phyloP scores from a whole-genome alignment of 2,113 vertebrate genomes.

The Ploceus nigricollis region DNA sequence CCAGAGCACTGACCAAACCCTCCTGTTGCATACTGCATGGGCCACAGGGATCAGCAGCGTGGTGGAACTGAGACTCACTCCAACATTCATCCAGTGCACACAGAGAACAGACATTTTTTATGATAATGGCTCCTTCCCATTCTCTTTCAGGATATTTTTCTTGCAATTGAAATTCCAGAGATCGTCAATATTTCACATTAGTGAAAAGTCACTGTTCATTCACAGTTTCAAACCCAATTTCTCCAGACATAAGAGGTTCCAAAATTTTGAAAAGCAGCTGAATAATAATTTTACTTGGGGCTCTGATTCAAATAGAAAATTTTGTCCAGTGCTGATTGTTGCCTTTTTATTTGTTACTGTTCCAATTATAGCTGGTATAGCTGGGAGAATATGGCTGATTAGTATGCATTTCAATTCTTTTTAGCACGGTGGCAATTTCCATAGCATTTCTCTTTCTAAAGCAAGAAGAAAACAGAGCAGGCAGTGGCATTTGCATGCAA shows the following conservation, averaged over 20 bases:
- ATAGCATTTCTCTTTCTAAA: slow-evolving; percentile 26
- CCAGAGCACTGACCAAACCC: neutral
- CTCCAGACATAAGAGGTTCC: neutral
- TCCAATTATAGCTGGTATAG: slow-evolving; percentile 1
- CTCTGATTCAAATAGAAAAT: neutral
- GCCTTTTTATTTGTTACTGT: neutral
- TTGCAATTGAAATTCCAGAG: neutral
- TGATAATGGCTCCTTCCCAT: neutral
- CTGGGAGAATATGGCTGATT: slow-evolving; percentile 9
- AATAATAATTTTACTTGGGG: neutral
- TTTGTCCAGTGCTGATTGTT: neutral
- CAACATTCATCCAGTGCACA: neutral
- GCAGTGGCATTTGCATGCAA: slow-evolving; percentile 12
- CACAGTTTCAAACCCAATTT: slow-evolving; percentile 8
- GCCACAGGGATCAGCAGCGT: neutral
- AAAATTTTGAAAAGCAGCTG: neutral
- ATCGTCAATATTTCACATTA: neutral
- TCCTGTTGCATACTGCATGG: neutral
- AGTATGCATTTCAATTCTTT: slow-evolving; percentile 34
- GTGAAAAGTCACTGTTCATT: neutral
- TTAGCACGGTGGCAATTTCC: neutral
- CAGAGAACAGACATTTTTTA: neutral
- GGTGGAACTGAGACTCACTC: neutral
- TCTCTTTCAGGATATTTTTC: neutral
- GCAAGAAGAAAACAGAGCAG: neutral